Evolutionary conservation across 2,888 invertebrate species (phyloP).

Genomic region (Exephanes ischioxanthus): DNA sequence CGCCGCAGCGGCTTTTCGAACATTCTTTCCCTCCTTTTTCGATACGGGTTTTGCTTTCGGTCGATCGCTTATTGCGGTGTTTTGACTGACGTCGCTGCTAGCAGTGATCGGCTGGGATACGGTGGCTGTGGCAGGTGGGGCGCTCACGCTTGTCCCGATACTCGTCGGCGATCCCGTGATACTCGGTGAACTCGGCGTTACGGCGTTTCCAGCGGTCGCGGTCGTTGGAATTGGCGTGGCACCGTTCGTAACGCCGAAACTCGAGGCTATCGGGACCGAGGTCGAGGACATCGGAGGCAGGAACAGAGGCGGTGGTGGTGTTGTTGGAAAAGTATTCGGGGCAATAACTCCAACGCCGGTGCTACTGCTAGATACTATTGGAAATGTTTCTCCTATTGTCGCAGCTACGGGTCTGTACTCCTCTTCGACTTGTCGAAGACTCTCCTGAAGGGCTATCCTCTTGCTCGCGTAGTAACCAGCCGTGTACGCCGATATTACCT

Average conservation of each 20-base stretch:
- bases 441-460: conserved; percentile 70
- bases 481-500: conserved; percentile 82
- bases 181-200: conserved; percentile 53
- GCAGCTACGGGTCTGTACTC: conserved; percentile 72
- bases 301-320: conserved; percentile 86
- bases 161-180: conserved; percentile 62
- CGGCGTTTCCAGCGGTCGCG: conserved; percentile 78
- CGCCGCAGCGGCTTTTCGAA: conserved; percentile 86
- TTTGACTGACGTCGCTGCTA: conserved; percentile 88
- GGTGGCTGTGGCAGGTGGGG: conserved; percentile 77
- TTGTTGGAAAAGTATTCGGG: conserved; percentile 73
- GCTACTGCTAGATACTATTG: conserved; percentile 73
- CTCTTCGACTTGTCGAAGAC: conserved; percentile 69
- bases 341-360: conserved; percentile 35
- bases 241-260: conserved; percentile 84
- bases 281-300: conserved; percentile 85
- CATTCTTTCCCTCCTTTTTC: conserved; percentile 92
- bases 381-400: conserved; percentile 76
- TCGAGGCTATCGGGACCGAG: conserved; percentile 85
- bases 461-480: conserved; percentile 72
- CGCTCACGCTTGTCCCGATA: conserved; percentile 81
- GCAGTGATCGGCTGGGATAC: conserved; percentile 85
- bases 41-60: conserved; percentile 93
- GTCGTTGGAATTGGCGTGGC: conserved; percentile 84
- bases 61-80: conserved; percentile 93